Evolutionary conservation across 2,888 invertebrate species (phyloP).

Genomic region (Leucoptera coffeella): DNA sequence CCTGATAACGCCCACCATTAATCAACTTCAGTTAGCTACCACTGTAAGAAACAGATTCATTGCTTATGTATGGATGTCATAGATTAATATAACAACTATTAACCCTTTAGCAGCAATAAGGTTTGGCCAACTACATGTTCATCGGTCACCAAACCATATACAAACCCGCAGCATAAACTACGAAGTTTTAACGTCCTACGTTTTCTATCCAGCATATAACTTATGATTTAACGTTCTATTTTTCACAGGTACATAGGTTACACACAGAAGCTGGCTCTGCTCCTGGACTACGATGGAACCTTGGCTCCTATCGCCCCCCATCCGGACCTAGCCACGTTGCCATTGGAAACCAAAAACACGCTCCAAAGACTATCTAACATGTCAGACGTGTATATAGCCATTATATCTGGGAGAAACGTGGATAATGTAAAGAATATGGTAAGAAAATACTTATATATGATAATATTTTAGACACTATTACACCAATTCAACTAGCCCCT

Average conservation of each 20-base stretch:
- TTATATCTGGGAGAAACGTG: slow-evolving; percentile 81
- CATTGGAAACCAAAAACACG: slow-evolving; percentile 78
- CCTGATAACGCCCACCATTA: too few relatives aligned
- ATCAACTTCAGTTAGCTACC: too few relatives aligned
- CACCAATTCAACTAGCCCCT: too few relatives aligned
- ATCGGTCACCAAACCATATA: too few relatives aligned
- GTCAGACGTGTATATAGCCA: slow-evolving; percentile 81
- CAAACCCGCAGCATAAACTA: too few relatives aligned
- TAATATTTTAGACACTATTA: too few relatives aligned
- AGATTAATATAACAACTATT: too few relatives aligned
- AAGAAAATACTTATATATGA: too few relatives aligned
- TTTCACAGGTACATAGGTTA: slow-evolving; percentile 71
- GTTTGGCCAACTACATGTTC: too few relatives aligned
- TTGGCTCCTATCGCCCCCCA: slow-evolving; percentile 84
- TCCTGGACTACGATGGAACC: slow-evolving; percentile 85
- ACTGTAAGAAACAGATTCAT: too few relatives aligned
- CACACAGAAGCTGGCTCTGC: slow-evolving; percentile 75
- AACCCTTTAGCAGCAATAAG: too few relatives aligned
- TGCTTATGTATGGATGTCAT: too few relatives aligned
- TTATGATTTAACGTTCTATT: not conserved
- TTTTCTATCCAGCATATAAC: not conserved
- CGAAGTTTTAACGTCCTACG: not conserved
- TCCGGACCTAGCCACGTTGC: slow-evolving; percentile 81
- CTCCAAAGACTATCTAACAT: slow-evolving; percentile 76
- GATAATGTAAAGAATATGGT: slow-evolving; percentile 86